Conservation (phyloP, 1,140 invertebrate species). For the Parapsyche elsis region DNA sequence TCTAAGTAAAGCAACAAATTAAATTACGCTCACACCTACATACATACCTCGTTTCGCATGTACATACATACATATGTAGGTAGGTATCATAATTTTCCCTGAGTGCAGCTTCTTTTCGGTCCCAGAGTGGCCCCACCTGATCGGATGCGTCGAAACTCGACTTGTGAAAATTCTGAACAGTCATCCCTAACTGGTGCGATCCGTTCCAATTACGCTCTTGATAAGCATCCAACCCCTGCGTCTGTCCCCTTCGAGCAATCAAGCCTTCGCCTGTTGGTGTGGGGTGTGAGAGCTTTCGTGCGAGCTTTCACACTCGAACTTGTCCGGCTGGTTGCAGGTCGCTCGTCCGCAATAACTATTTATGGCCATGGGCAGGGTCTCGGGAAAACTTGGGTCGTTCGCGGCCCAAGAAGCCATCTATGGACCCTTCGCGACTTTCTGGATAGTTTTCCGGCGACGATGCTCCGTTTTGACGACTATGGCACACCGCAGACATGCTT, state of each 20-base stretch:
- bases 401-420: not conserved
- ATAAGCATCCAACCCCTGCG: too few species aligned
- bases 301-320: not conserved
- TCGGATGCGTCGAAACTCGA: too few species aligned
- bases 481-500: not conserved
- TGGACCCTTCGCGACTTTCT: not conserved
- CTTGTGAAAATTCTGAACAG: too few species aligned
- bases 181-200: too few species aligned
- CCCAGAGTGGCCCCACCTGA: too few species aligned
- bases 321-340: not conserved
- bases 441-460: constrained; percentile 18
- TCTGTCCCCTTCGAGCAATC: too few species aligned
- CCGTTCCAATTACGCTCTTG: too few species aligned
- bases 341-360: constrained; percentile 34
- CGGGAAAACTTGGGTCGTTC: constrained; percentile 14
- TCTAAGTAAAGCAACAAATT: constrained; percentile 32
- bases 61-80: too few species aligned
- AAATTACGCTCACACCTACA: not conserved
- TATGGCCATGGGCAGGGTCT: constrained; percentile 1
- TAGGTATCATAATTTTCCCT: too few species aligned
- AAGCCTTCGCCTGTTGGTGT: too few species aligned
- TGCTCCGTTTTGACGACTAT: constrained; percentile 37
- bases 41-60: not conserved
- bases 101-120: too few species aligned
- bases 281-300: too few species aligned